phyloP scores from a whole-genome alignment of 2,888 invertebrate species.

The Pseudococcus longispinus region DNA sequence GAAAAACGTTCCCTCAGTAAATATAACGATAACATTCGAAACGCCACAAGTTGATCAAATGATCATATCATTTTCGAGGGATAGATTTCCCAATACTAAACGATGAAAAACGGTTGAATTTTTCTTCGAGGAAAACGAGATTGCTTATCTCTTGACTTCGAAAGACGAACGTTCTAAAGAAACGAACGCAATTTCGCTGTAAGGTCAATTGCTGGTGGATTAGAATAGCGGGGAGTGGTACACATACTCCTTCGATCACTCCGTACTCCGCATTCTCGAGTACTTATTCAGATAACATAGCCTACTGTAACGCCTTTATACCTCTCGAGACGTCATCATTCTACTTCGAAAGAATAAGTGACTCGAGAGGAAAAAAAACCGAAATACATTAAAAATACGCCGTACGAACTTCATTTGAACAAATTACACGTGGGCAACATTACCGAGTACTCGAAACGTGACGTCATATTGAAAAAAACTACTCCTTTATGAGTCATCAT shows the following conservation, averaged over 20 bases:
- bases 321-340: background rate
- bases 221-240: background rate
- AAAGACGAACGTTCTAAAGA: too few relatives aligned
- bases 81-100: too few relatives aligned
- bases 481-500: background rate
- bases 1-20: too few relatives aligned
- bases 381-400: background rate
- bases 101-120: too few relatives aligned
- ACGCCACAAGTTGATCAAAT: too few relatives aligned
- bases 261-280: background rate
- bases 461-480: background rate
- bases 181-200: too few relatives aligned
- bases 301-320: too few relatives aligned
- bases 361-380: background rate
- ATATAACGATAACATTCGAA: too few relatives aligned
- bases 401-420: background rate
- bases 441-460: background rate
- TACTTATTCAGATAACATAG: background rate
- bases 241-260: background rate
- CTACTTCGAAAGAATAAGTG: background rate
- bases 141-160: too few relatives aligned
- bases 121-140: too few relatives aligned
- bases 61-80: too few relatives aligned
- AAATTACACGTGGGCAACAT: constrained; percentile 11
- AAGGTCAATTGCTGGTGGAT: background rate